Evolutionary conservation across 2,888 invertebrate genomes (phyloP), one percentile per base, ranked within the genome.

Genomic region (Nemotelus nigrinus): DNA sequence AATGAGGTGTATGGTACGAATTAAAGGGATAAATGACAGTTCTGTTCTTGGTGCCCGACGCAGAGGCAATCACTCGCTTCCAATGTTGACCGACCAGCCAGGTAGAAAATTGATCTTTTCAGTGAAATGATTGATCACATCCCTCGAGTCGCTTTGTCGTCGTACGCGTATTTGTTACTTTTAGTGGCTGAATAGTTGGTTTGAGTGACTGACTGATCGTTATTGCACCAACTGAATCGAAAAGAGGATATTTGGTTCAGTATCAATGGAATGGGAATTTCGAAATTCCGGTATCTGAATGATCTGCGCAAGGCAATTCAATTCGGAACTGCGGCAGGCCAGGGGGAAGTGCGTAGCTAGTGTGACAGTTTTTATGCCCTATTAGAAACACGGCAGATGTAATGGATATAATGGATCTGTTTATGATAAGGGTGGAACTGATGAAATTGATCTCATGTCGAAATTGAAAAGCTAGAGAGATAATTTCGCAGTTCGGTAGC

Each of bases 21-120:
- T 55, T 70, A 68, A 68, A 68, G 48, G 50, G 67, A 68, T 68
- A 50, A 53, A 55, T 70, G 70, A 70, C 70, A 70, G 53, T 41
- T 25, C 53, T 70, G 10, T 53, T 70, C 55, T 43, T 70, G 70
- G 41, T 53, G 6, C 47, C 50, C 3, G 7, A 48, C 41, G 55
- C 5, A 63, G 63, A 41, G 43, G 41, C 5, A 43, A 6, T 63
- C 53, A 53, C 41, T 39, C 3, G 4, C 8, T 58, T 25, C 58
- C 8, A n/a, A 25, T 45, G 39, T 47, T 2, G 50, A 7, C 43
- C 10, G n/a, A 70, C 6, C 70, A 70, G 43, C 53, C 70, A 70
- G 70, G 70, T 70, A 70, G 70, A 70, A 70, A 70, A 70, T 70
- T 70, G 70, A 70, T 70, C 70, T 43, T 70, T 55, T 70, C 5